These are phyloP conservation scores for Regulus satrapa DNA, from an alignment of 2,113 vertebrate species.

Conservation along the genomic window DNA sequence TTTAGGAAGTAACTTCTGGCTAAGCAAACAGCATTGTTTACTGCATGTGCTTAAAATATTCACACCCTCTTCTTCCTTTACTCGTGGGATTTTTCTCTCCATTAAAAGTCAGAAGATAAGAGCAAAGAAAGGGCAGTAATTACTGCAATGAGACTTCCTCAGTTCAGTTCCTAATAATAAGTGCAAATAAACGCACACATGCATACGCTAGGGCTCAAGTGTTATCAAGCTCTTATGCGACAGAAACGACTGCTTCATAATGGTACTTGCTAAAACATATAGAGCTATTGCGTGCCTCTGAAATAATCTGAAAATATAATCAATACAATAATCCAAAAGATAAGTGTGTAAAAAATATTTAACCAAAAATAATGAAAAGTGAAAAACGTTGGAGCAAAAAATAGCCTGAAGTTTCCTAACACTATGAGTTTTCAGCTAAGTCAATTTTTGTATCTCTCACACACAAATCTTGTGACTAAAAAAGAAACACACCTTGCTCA, in stretches of 20 bases:
- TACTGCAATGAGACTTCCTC: neutral
- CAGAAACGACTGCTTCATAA: neutral
- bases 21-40: neutral
- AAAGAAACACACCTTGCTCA: neutral
- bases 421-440: constrained; percentile 7
- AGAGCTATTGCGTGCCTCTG: neutral
- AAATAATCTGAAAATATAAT: neutral
- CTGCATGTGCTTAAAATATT: neutral
- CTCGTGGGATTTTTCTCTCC: neutral
- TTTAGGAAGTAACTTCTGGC: neutral
- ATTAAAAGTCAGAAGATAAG: neutral
- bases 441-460: neutral
- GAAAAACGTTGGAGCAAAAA: constrained; percentile 29
- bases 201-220: neutral
- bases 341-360: neutral
- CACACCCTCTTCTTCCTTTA: neutral
- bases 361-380: neutral
- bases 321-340: neutral
- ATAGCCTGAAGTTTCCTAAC: neutral
- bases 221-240: neutral
- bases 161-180: neutral
- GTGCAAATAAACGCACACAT: neutral
- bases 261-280: neutral
- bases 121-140: neutral
- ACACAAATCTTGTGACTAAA: constrained; percentile 14